Percentiles rank a stretch among this genome's conserved stretches.
These are phyloP conservation scores for Pitangus sulphuratus DNA, from an alignment of 2,797 vertebrate genomes.

Conservation along the genomic window DNA sequence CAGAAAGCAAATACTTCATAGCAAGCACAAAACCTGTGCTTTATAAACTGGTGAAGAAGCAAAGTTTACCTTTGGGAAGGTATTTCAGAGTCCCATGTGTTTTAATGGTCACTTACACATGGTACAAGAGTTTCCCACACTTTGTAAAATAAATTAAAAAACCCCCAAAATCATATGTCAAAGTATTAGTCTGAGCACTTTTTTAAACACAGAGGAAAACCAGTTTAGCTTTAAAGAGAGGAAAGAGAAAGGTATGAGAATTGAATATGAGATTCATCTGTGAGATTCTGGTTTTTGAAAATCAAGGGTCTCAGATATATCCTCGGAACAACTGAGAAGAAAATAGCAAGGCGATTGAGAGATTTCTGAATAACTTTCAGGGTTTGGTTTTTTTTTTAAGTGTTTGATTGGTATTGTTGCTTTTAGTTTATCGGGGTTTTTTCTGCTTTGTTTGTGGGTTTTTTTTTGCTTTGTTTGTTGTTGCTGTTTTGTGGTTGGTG, in stretches of 20 bases:
- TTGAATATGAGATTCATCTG: not conserved
- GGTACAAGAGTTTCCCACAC: not conserved
- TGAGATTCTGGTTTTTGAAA: not conserved
- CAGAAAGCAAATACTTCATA: not conserved
- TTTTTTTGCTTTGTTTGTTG: not conserved
- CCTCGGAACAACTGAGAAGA: not conserved
- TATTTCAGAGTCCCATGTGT: not conserved
- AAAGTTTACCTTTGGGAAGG: not conserved
- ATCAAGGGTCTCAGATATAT: not conserved
- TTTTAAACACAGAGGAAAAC: not conserved
- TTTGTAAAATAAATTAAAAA: not conserved
- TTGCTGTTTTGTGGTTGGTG: not conserved
- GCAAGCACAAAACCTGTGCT: not conserved
- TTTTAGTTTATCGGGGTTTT: not conserved
- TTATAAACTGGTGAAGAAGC: not conserved
- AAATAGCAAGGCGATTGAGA: not conserved
- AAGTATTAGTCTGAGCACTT: not conserved
- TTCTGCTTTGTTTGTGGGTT: not conserved
- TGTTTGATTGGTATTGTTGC: rapidly evolving
- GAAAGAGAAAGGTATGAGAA: not conserved
- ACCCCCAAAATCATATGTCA: not conserved
- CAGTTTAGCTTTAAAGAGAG: not conserved
- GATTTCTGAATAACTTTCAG: not conserved
- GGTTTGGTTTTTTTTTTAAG: not conserved
- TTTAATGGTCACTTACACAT: not conserved